Base-by-base conservation (phyloP, 2,113 vertebrate species). In the Psilopogon haemacephalus region DNA sequence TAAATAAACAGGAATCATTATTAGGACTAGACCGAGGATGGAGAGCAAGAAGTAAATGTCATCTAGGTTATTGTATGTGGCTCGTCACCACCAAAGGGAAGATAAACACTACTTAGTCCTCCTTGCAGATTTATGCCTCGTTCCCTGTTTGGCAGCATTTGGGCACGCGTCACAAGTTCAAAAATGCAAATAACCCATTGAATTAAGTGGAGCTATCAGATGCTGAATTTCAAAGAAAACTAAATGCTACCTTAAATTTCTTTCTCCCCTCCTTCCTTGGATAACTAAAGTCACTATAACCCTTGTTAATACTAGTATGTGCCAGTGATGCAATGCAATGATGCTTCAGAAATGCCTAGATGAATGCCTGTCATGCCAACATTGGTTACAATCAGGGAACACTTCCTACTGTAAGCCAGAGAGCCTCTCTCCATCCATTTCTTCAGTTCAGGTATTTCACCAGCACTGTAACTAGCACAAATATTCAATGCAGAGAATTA, bases 401-500 rank as follows among this genome's bases (percentile, higher is more conserved):
- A 20, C 35, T 78, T 71, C 69, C 24, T 68, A 56, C 11, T 64
- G 50, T 71, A 86, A 86, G 35, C 21, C 50, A 64, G 48, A 90
- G 84, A 84, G 90, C 48, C 59, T 74, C n/a, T 62, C 82, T 83
- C 64, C 74, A 76, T 54, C 93, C n/a, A 6, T 65, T 83, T 81
- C 75, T 89, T 89, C 56, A 59, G 32, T 85, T 87, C 60, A 60
- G 37, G 6, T 81, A 62, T 77, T 94, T 95, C 80, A 77, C 70
- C 27, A 75, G 40, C 42, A 30, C 59, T 95, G 90, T 78, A 90
- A 81, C n/a, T 37, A 64, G 15, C 70, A 72, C 3, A 8, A 72
- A 69, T 65, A 81, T 13, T 83, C 83, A 81, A 3, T 58, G 65
- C 68, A 76, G 78, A 77, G 94, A 96, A 93, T 56, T 56, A 90